Base-by-base conservation (phyloP, 2,113 vertebrate genomes). In the Hydrochoerus hydrochaeris region DNA sequence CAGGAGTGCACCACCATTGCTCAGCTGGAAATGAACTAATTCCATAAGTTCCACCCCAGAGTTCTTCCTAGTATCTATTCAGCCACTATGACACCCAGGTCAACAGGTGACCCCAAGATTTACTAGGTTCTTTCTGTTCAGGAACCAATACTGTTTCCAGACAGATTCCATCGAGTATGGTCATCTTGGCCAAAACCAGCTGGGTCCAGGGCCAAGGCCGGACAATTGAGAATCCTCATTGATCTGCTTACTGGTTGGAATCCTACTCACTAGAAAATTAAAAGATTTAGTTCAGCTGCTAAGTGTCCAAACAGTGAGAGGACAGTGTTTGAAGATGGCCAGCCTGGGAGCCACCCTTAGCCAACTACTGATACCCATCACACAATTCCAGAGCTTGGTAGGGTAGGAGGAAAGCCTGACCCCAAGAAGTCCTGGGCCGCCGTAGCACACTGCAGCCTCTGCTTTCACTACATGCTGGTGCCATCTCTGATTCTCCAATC, bases 111-210 rank as follows among this genome's bases (percentile, higher is more conserved):
- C 20, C 32, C 57, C 52, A 11, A 49, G 5, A 19, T 91, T 75
- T 83, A 60, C 46, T 71, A 57, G 57, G 58, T 52, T 75, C 65
- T 83, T 82, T 57, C 41, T 58, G 35, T 78, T 77, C 6, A 17
- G 49, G 73, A 26, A 35, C 30, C 11, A 75, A 57, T 13, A 38
- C 2, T 32, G 12, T 85, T 88, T 91, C 62, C 81, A 96, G 77
- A 83, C 28, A 80, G 71, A n/a, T 44, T 44, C 38, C 54, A 22
- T 32, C 38, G 32, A 30, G 16, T 30, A 30, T 46, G 19, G 77
- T 69, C 57, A 93, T 58, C n/a, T 93, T 46, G 44, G 58, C 60
- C 97, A 95, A 91, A 95, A 94, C 28, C 57, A 81, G 5, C 17
- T 75, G 38, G 38, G 20, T 91, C 54, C 90, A 87, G 54, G 58